phyloP scores from a whole-genome alignment of 2,113 vertebrate genomes.

The Brachypteracias leptosomus region DNA sequence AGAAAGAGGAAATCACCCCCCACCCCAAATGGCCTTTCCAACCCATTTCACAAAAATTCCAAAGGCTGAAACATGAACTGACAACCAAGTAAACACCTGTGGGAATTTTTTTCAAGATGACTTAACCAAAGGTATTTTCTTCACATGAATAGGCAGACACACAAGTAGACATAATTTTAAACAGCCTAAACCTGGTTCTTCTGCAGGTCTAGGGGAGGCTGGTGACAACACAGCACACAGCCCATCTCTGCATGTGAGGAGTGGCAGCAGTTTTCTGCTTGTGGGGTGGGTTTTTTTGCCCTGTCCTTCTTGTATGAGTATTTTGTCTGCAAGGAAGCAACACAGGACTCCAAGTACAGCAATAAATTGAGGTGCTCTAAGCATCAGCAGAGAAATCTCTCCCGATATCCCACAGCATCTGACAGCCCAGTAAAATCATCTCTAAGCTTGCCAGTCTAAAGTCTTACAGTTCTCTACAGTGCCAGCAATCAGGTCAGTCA shows the following conservation, averaged over 20 bases:
- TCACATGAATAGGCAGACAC: background rate
- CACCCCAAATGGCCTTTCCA: background rate
- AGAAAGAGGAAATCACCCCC: background rate
- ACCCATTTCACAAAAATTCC: background rate
- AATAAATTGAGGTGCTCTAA: background rate
- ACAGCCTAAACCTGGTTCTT: background rate
- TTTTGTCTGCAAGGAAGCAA: background rate
- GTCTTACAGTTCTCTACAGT: background rate
- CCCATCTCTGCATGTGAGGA: background rate
- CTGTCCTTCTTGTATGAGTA: background rate
- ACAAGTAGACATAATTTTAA: background rate
- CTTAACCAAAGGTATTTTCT: background rate
- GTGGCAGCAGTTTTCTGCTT: background rate
- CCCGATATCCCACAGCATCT: background rate
- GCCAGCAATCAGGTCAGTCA: background rate
- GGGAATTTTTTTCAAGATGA: background rate
- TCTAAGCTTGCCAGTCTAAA: background rate
- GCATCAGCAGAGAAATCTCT: background rate
- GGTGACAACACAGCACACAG: background rate
- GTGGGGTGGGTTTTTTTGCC: accelerated
- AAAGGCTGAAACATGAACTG: background rate
- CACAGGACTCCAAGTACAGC: background rate
- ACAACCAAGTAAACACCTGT: background rate
- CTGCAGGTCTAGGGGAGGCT: background rate
- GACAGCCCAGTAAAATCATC: background rate